Conservation (phyloP, 2,888 invertebrate species). For the Acanthosepion esculentum region DNA sequence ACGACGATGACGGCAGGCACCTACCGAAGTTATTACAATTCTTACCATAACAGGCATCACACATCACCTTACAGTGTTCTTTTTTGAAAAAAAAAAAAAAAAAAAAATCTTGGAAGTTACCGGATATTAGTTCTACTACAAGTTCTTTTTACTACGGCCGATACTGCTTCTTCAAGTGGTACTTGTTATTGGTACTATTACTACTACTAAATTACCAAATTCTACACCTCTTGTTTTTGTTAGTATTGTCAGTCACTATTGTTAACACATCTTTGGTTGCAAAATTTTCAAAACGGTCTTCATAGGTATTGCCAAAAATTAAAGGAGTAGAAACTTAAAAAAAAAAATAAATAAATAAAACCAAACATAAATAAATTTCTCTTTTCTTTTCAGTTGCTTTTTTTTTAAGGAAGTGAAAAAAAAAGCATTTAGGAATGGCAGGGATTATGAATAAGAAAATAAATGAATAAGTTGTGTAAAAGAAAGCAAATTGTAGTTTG, state of each 20-base stretch:
- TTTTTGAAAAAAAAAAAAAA: background rate
- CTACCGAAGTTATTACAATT: background rate
- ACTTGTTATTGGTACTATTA: background rate
- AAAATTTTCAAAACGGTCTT: background rate
- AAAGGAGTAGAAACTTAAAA: background rate
- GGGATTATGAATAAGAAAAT: background rate
- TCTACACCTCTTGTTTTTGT: background rate
- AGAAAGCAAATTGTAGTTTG: background rate
- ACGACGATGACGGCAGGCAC: background rate
- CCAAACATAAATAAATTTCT: no score
- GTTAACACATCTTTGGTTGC: background rate
- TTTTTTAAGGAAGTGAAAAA: background rate
- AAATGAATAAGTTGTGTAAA: background rate
- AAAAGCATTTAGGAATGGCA: background rate
- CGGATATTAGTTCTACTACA: constrained; percentile 17
- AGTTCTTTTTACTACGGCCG: constrained; percentile 24
- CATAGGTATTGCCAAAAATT: background rate
- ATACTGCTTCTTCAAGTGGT: background rate
- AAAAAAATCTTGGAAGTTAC: background rate
- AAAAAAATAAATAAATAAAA: background rate
- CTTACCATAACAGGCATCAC: background rate
- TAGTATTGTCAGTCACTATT: background rate
- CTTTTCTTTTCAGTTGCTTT: background rate
- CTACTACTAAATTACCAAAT: background rate
- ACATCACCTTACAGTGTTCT: background rate